Base-by-base conservation (phyloP, 2,113 vertebrate species). In the Catagonus wagneri region DNA sequence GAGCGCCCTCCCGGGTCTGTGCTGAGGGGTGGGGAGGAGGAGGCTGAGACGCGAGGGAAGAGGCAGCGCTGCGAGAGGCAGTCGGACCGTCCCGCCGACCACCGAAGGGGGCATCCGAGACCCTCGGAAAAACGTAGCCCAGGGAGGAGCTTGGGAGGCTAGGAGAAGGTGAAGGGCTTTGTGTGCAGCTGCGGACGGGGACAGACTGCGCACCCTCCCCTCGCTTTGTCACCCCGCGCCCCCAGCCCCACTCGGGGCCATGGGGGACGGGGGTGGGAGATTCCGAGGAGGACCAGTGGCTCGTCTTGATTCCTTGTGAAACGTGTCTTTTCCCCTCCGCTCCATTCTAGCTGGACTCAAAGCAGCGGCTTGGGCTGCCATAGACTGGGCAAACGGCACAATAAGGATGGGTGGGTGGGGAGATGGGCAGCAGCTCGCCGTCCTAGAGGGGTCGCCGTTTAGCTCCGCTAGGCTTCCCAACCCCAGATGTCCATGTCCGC, bases 61-160 rank as follows among this genome's bases (percentile, higher is more conserved):
- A 79, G 90, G 83, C 39, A 27, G 80, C 72, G 12, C 78, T 19
- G 78, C 34, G 16, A 61, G 69, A 61, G 44, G 69, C 54, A 71
- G 65, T 39, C 7, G 84, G 96, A 85, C 84, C 95, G 96, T 98
- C 96, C 96, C 97, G 76, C 93, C 10, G 95, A 92, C 96, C 97
- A 93, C 97, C 97, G 87, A 97, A 97, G 87, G 97, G 97, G 97
- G 97, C 97, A 97, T 97, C 96, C 92, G 96, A 97, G 97, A 97
- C 97, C 97, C 97, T 95, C n/a, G 60, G 90, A 93, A 29, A 76
- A 54, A 54, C 80, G 20, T 11, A 93, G 89, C 89, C 87, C 86
- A 61, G 96, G 97, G 97, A 97, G 97, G 97, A 95, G 97, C 97
- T 90, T 61, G 95, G 39, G 36, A 95, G 87, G 92, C 90, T 3